These are phyloP conservation scores for Astreopora myriophthalma DNA, from an alignment of 64 coral and sea anemone species.

Conservation along the genomic window DNA sequence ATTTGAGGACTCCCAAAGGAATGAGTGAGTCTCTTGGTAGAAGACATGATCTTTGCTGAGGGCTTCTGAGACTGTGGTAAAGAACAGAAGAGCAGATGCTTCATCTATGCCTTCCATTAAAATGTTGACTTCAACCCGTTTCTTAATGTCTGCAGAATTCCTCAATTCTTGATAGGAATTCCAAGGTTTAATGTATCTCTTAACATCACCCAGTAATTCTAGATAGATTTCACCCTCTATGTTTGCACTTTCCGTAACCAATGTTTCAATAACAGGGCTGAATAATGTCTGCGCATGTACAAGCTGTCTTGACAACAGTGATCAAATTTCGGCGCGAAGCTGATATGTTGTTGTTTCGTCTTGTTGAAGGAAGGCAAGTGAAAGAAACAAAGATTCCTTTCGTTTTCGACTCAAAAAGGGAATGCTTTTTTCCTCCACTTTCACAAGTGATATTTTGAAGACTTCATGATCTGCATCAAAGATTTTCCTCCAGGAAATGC, in stretches of 20 bases:
- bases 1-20: constrained; percentile 52
- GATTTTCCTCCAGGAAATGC: too few species aligned
- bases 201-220: constrained; percentile 30
- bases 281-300: too few species aligned
- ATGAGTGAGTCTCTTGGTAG: constrained; percentile 45
- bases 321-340: too few species aligned
- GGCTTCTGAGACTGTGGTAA: constrained; percentile 22
- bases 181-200: constrained; percentile 29
- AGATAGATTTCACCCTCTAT: background rate
- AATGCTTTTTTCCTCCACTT: too few species aligned
- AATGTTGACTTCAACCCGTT: constrained; percentile 7
- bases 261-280: background rate
- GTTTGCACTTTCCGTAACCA: background rate
- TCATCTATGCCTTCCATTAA: constrained; percentile 30
- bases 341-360: too few species aligned
- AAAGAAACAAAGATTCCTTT: too few species aligned
- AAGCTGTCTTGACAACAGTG: too few species aligned
- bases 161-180: constrained; percentile 50
- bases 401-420: too few species aligned
- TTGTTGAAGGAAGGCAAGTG: too few species aligned
- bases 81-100: constrained; percentile 34
- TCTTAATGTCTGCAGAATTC: background rate
- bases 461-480: too few species aligned
- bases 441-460: too few species aligned
- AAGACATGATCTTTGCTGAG: constrained; percentile 41